A percentile compares a stretch with the other conserved stretches of the same genome.
Evolutionary conservation across 2,797 vertebrate species (phyloP).

Genomic region (Hyperoplus immaculatus): DNA sequence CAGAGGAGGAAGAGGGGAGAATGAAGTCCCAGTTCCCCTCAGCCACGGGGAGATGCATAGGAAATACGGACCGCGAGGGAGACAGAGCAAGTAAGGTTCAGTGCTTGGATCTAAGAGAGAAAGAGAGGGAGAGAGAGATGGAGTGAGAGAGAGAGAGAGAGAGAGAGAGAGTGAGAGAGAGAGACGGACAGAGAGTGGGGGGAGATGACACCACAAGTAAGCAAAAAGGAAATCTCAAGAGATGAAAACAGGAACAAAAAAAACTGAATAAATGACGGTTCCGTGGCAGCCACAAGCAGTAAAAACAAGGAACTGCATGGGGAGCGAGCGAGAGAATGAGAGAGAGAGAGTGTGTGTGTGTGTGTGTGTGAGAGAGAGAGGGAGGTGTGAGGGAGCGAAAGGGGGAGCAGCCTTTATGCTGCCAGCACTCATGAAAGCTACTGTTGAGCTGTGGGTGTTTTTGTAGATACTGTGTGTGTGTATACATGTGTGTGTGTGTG

Average conservation of each 20-base stretch:
- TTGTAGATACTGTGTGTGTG: slow-evolving; percentile 48
- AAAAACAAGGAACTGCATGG: slow-evolving; percentile 62
- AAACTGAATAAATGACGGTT: slow-evolving; percentile 41
- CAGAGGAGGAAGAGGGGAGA: slow-evolving; percentile 58
- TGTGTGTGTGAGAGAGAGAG: slow-evolving; percentile 19
- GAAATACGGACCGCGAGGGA: slow-evolving; percentile 48
- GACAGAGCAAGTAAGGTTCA: slow-evolving; percentile 49
- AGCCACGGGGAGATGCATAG: slow-evolving; percentile 63
- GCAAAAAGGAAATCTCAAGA: slow-evolving; percentile 47
- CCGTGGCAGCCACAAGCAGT: slow-evolving; percentile 28
- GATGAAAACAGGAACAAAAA: slow-evolving; percentile 33
- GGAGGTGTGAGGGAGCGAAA: slow-evolving; percentile 45
- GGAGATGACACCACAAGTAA: slow-evolving; percentile 20
- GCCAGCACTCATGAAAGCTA: slow-evolving; percentile 69
- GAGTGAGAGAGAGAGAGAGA: slow-evolving; percentile 21
- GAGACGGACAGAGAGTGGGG: slow-evolving; percentile 23
- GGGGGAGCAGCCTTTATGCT: slow-evolving; percentile 61
- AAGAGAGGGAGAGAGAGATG: slow-evolving; percentile 22
- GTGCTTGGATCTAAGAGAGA: slow-evolving; percentile 21
- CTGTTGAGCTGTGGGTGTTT: slow-evolving; percentile 69
- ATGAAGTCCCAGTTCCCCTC: slow-evolving; percentile 66
- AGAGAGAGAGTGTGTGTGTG: slow-evolving; percentile 24
- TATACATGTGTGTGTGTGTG: slow-evolving; percentile 29
- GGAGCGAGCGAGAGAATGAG: slow-evolving; percentile 31
- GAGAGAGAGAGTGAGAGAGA: slow-evolving; percentile 20